Evolutionary conservation across 2,888 invertebrate genomes (phyloP).

Genomic region (Cephus pulcher): DNA sequence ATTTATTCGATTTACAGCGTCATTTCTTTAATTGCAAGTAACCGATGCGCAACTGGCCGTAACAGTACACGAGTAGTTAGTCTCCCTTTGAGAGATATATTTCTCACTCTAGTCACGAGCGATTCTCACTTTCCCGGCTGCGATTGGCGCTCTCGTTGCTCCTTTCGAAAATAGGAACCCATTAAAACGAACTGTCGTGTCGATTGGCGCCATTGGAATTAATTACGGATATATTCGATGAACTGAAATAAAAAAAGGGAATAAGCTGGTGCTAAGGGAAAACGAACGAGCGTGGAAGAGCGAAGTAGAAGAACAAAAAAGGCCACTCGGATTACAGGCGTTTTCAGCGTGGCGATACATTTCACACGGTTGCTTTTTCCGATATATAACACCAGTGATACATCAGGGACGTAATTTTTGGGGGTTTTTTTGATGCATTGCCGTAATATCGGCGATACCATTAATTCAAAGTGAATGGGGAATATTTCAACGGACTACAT

Average conservation of each 20-base stretch:
- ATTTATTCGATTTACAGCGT: conserved; percentile 39
- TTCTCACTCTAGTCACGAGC: neutral
- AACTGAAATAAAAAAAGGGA: neutral
- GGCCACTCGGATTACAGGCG: conserved; percentile 11
- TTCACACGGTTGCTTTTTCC: conserved; percentile 23
- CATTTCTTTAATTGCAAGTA: conserved; percentile 48
- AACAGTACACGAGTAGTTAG: conserved; percentile 2
- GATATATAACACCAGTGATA: conserved; percentile 27
- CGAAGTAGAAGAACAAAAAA: conserved; percentile 3
- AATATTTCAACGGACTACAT: conserved; percentile 52
- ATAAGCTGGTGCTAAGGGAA: neutral
- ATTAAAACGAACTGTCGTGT: neutral
- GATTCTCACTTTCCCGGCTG: neutral
- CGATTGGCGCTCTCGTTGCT: neutral
- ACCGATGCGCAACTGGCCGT: conserved; percentile 34
- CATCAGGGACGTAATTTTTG: conserved; percentile 55
- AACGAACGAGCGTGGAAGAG: neutral
- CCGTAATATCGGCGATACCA: conserved; percentile 58
- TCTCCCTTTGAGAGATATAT: neutral
- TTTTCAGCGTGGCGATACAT: conserved; percentile 23
- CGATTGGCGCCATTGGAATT: neutral
- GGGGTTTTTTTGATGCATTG: conserved; percentile 56
- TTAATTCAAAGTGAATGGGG: conserved; percentile 56
- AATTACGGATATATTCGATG: neutral
- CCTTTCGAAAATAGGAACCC: neutral